These are phyloP conservation scores for Allygus modestus DNA, from an alignment of 2,888 invertebrate genomes.

Conservation along the genomic window DNA sequence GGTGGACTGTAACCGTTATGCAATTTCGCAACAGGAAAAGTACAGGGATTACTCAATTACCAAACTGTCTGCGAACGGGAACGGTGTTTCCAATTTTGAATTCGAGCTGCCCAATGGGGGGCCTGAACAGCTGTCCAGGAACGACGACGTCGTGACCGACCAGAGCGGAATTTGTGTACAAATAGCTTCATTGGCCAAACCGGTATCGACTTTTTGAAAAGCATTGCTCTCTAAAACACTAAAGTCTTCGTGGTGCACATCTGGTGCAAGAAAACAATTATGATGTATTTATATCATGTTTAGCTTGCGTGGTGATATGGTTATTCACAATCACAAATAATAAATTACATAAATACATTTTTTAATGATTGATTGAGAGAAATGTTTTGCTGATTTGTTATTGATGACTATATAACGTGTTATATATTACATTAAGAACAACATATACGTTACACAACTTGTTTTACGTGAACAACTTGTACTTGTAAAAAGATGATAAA, in stretches of 20 bases:
- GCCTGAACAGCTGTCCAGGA: neutral
- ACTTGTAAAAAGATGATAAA: too few species aligned
- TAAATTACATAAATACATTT: too few species aligned
- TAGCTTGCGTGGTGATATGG: too few species aligned
- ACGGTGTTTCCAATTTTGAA: slow-evolving; percentile 7
- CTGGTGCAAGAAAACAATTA: neutral
- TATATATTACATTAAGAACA: too few species aligned
- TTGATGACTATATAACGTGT: too few species aligned
- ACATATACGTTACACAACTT: too few species aligned
- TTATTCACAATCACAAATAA: too few species aligned
- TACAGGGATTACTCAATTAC: neutral
- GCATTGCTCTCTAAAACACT: neutral
- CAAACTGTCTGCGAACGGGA: neutral
- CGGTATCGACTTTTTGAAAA: slow-evolving; percentile 2
- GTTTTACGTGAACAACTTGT: too few species aligned
- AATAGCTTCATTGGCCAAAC: slow-evolving; percentile 40
- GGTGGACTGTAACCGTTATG: neutral
- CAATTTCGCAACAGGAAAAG: neutral
- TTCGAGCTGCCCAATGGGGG: neutral
- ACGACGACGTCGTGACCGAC: neutral
- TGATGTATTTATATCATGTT: too few species aligned
- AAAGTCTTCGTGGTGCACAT: neutral
- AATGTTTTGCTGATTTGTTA: too few species aligned
- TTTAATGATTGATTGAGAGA: too few species aligned
- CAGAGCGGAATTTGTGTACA: slow-evolving; percentile 8